Conservation (phyloP, 2,797 vertebrate species). For the Rhinophrynus dorsalis region DNA sequence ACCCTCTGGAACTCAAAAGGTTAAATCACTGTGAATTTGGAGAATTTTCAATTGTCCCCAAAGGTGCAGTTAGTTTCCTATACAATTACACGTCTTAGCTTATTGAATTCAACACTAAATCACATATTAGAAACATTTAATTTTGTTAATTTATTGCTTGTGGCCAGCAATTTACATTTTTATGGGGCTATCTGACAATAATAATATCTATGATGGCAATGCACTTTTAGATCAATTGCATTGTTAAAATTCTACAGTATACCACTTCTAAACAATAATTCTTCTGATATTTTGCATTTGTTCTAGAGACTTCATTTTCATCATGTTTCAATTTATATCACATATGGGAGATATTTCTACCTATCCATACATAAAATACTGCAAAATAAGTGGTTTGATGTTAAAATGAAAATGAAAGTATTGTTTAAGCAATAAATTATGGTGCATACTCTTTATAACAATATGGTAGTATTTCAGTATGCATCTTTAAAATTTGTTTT, state of each 20-base stretch:
- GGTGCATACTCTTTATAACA: neutral
- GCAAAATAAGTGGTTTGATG: neutral
- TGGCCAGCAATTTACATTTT: slow-evolving; percentile 26
- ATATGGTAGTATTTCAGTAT: neutral
- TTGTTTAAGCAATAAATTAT: neutral
- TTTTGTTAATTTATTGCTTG: slow-evolving; percentile 4
- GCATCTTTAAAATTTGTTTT: neutral
- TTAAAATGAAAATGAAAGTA: slow-evolving; percentile 20
- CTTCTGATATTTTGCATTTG: slow-evolving; percentile 24
- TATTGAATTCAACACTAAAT: too few relatives aligned
- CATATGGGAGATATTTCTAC: slow-evolving; percentile 17
- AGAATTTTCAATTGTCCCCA: too few relatives aligned
- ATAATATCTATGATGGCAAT: slow-evolving; percentile 30
- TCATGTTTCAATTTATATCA: slow-evolving; percentile 39
- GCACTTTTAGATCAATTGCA: slow-evolving; percentile 37
- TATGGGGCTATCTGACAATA: slow-evolving; percentile 11
- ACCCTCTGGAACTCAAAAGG: too few relatives aligned
- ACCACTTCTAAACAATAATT: slow-evolving; percentile 43
- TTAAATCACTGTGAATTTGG: too few relatives aligned
- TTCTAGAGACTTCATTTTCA: slow-evolving; percentile 15
- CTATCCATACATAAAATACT: neutral
- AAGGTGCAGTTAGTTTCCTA: too few relatives aligned
- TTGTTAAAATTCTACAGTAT: slow-evolving; percentile 33
- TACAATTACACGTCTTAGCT: too few relatives aligned
- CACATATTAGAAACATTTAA: too few relatives aligned